Evolutionary conservation across 2,888 invertebrate genomes (phyloP), one percentile per base, ranked within the genome.

Genomic region (Sericinus montela): DNA sequence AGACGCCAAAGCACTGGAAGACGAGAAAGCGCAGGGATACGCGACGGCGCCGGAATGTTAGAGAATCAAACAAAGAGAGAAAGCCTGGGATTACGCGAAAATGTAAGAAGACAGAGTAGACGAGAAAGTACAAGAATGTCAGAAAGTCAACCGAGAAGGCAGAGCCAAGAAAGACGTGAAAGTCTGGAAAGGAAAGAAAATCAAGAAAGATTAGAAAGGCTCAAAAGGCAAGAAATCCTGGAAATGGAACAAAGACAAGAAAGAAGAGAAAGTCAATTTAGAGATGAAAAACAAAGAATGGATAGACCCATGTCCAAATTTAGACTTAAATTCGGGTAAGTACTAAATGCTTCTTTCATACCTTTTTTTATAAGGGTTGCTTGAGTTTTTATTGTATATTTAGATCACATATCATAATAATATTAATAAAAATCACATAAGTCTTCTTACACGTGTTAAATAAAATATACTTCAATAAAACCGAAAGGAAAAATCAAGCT

Each of bases 241-340:
- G 32, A 32, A 32, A 11, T 11, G 32, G 1, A 11, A 32, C 11
- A 32, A n/a, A 32, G 32, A 11, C 32, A 32, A 11, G 6, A 1
- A 11, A 32, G n/a, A 32, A 11, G n/a, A 32, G 13, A 32, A 32
- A 32, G 32, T 10, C 32, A 32, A 32, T 5, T 1, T 9, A 9
- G 10, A 29, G 10, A n/a, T 5, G 8, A n/a, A 32, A n/a, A 11
- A 11, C 32, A 32, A 11, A 7, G 11, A 1, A 10, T 11, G 11
- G 11, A 5, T 3, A 32, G 7, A n/a, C 11, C 4, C 4, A 32
- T 32, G 32, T 13, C 32, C 7, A 44, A 14, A 36, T 28, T 28
- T 7, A 44, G 25, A 44, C 7, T 10, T 25, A 36, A 36, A 43
- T 9, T 32, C 32, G 34, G 32, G 46, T 46, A 46, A 46, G 35